These are phyloP conservation scores for Plutella xylostella DNA, from an alignment of 2,888 invertebrate genomes.

Conservation along the genomic window DNA sequence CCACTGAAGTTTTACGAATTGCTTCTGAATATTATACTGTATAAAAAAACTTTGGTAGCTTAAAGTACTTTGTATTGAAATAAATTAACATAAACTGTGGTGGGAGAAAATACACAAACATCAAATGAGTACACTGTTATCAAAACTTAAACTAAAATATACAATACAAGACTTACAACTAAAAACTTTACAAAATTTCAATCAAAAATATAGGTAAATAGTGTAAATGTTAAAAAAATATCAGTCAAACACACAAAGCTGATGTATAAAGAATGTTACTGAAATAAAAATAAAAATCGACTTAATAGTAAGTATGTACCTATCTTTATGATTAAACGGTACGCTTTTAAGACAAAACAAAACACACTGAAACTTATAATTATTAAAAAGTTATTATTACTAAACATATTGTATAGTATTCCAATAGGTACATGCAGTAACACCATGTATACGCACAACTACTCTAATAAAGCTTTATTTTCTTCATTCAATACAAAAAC, in stretches of 20 bases:
- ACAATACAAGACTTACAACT: neutral
- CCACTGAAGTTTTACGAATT: too few relatives aligned
- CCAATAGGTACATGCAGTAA: neutral
- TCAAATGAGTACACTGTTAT: neutral
- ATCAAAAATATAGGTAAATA: neutral
- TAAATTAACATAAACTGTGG: conserved; percentile 1
- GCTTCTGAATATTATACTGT: too few relatives aligned
- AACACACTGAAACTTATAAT: neutral
- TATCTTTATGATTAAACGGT: neutral
- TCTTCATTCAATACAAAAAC: too few relatives aligned
- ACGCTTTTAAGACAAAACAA: neutral
- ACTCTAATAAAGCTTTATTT: conserved; percentile 63
- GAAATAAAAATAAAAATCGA: neutral
- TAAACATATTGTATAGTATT: neutral
- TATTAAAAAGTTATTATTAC: too few relatives aligned
- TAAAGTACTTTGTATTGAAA: neutral
- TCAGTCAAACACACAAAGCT: conserved; percentile 1
- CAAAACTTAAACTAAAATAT: neutral
- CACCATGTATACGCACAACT: conserved; percentile 22
- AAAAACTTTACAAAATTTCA: neutral
- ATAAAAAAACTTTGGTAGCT: neutral
- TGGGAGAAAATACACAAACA: conserved; percentile 3
- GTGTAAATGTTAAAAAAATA: neutral
- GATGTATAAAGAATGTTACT: neutral
- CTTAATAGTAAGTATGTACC: too few relatives aligned